Percentiles rank a stretch among this genome's conserved stretches.
Conservation (phyloP, 1,140 invertebrate species). For the Bicyclus anynana region DNA sequence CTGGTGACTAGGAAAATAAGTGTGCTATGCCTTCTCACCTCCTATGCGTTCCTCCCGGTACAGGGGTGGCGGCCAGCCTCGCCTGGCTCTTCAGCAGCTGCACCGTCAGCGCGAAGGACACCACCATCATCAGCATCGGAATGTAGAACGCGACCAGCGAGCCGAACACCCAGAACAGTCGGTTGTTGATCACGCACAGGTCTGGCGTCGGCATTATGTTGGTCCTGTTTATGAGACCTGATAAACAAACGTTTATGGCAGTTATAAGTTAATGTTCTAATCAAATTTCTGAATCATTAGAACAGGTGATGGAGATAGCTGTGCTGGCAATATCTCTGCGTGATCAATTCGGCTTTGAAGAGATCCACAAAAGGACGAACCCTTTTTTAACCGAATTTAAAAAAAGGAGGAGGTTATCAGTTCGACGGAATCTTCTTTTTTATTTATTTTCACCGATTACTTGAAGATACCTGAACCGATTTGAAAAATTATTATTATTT, state of each 20-base stretch:
- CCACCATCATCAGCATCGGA: slow-evolving; percentile 90
- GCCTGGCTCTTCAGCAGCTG: slow-evolving; percentile 87
- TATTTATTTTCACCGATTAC: too few relatives aligned
- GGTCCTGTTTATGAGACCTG: slow-evolving; percentile 83
- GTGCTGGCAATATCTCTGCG: too few relatives aligned
- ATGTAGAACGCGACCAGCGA: slow-evolving; percentile 95
- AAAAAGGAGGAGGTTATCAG: too few relatives aligned
- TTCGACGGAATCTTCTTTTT: too few relatives aligned
- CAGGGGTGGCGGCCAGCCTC: slow-evolving; percentile 78
- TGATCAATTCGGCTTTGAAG: too few relatives aligned
- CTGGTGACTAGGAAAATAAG: neutral
- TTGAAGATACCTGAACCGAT: too few relatives aligned
- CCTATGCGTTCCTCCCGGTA: slow-evolving; percentile 52
- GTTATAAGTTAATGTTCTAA: too few relatives aligned
- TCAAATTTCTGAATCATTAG: too few relatives aligned
- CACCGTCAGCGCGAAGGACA: slow-evolving; percentile 93
- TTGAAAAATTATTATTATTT: too few relatives aligned
- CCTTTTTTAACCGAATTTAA: too few relatives aligned
- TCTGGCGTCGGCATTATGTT: slow-evolving; percentile 88
- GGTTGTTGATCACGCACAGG: slow-evolving; percentile 91
- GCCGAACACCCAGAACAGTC: slow-evolving; percentile 91
- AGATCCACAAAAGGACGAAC: too few relatives aligned
- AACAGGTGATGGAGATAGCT: too few relatives aligned
- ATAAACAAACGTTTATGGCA: slow-evolving; percentile 10
- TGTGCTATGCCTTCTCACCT: neutral